Evolutionary conservation across 23 tunicate species (phyloP).

Genomic region (Styela plicata): DNA sequence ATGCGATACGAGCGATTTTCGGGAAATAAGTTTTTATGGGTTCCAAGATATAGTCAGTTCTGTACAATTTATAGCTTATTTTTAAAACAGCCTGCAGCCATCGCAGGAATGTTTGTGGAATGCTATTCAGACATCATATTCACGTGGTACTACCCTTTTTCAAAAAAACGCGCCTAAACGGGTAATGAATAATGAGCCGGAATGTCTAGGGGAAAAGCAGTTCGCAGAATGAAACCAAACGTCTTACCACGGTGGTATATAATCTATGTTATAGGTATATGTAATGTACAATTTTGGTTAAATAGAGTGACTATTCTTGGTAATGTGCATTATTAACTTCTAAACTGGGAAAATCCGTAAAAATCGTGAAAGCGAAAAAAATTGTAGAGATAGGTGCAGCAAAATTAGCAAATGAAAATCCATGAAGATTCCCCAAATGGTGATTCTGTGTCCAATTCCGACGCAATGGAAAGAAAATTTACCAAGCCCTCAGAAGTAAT

Average conservation of each 20-base stretch:
- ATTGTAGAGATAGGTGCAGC: too few species aligned
- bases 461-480: neutral
- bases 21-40: neutral
- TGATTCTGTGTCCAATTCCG: neutral
- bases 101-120: neutral
- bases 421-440: neutral
- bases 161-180: neutral
- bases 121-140: neutral
- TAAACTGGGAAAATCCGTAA: too few species aligned
- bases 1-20: neutral
- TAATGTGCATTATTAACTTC: too few species aligned
- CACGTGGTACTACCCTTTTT: neutral
- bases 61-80: too few species aligned
- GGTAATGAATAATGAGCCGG: neutral
- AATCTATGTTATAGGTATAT: too few species aligned
- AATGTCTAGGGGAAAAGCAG: too few species aligned
- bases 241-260: too few species aligned
- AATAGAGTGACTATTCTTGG: too few species aligned
- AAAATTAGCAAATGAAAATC: conserved; percentile 10
- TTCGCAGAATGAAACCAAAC: too few species aligned
- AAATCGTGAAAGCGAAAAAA: too few species aligned
- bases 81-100: neutral
- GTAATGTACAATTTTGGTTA: too few species aligned
- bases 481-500: neutral
- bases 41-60: too few species aligned